Percentiles rank a stretch among this genome's conserved stretches.
phyloP scores from a whole-genome alignment of 1,140 invertebrate genomes.

The Coelopa frigida region DNA sequence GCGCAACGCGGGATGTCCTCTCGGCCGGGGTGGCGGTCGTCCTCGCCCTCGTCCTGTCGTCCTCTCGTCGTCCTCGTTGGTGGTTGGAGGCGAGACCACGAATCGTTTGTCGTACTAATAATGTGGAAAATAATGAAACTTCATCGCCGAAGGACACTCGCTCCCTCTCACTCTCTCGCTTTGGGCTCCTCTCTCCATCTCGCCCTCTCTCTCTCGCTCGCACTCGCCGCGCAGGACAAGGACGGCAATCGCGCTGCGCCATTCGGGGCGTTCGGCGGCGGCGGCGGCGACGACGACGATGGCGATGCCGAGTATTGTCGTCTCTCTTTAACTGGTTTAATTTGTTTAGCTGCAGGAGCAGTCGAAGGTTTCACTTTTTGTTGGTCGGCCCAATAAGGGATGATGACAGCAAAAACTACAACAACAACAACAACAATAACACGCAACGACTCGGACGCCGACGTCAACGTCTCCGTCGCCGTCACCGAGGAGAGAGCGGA shows the following conservation, averaged over 20 bases:
- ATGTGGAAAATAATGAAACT: constrained; percentile 42
- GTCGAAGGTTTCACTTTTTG: constrained; percentile 4
- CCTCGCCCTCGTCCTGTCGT: background rate
- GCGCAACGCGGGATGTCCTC: constrained; percentile 6
- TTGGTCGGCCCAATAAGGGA: constrained; percentile 8
- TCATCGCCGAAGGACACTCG: background rate
- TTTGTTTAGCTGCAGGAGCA: constrained; percentile 9
- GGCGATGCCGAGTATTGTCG: constrained; percentile 3
- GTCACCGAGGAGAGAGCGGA: constrained; percentile 6
- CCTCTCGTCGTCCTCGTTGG: background rate
- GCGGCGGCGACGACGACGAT: background rate
- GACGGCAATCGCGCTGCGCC: background rate
- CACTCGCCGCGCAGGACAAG: background rate
- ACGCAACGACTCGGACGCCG: constrained; percentile 4
- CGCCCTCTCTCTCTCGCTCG: background rate
- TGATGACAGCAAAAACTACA: too few relatives aligned
- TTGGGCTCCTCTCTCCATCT: background rate
- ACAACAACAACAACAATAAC: too few relatives aligned
- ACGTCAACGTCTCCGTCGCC: background rate
- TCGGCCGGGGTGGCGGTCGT: constrained; percentile 15
- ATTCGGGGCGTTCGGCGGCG: background rate
- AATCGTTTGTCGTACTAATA: constrained; percentile 44
- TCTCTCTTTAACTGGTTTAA: constrained; percentile 12
- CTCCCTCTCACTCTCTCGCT: background rate
- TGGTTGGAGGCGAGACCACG: constrained; percentile 26